Base-by-base conservation (phyloP, 2,888 invertebrate genomes). In the Epirrhoe alternata region DNA sequence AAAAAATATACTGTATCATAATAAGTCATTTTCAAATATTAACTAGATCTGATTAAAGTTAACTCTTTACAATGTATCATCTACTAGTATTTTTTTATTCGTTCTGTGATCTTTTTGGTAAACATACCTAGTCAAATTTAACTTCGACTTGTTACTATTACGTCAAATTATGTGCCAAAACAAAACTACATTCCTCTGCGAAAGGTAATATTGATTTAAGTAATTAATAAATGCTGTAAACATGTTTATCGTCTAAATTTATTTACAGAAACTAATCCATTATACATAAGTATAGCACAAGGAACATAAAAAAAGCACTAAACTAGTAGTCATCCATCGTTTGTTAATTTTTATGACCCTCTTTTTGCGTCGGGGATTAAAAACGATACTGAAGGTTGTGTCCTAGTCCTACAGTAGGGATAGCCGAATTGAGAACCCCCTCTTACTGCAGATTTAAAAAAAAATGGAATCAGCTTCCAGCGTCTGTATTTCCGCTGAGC, bases 91-190 rank as follows among this genome's bases (percentile, higher is more conserved):
- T 12, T 38, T 50, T 57, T 30, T 24, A 42, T 68, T 60, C 55
- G 59, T 66, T 16, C 53, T 69, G 71, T 65, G 62, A 74, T 66
- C 66, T 64, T 49, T 50, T 69, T 35, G 60, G 61, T 66, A 42
- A 66, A 56, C 56, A 64, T 61, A 16, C 66, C 73, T 73, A 73
- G 73, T 73, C 61, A 74, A 64, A 53, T 47, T 54, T 55, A 52
- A 57, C 35, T 65, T 67, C 30, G 50, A 58, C 6, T 49, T 53
- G 10, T 45, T 45, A 54, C 54, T 54, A 60, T 35, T 33, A 58
- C 52, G 52, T 49, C 47, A 42, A 67, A 53, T 64, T 42, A 35
- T 60, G 71, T 73, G 73, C 73, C 71, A 73, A 73, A 71, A 60
- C 71, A 73, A 73, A 71, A 58, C 33, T 17, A 31, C 31, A 17